phyloP scores from a whole-genome alignment of 2,113 vertebrate species.

The Epinephelus moara region DNA sequence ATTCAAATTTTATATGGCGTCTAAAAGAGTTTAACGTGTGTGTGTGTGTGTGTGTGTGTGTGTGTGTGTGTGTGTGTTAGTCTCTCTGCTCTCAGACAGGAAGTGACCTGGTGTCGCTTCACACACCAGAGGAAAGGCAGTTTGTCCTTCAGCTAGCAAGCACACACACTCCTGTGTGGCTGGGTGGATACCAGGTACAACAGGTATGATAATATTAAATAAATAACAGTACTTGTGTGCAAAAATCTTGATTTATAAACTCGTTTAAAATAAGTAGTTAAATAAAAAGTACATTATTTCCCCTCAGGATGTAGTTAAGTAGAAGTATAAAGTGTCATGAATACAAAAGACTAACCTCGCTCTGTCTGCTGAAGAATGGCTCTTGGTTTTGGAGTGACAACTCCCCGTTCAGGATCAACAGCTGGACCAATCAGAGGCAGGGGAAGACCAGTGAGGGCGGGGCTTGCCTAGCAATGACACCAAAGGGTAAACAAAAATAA shows the following conservation, averaged over 20 bases:
- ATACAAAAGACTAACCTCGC: background rate
- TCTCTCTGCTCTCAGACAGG: slow-evolving; percentile 10
- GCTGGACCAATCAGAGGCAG: background rate
- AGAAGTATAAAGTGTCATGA: too few species aligned
- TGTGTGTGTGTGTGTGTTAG: slow-evolving; percentile 33
- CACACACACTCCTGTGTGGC: slow-evolving; percentile 11
- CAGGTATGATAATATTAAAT: slow-evolving; percentile 8
- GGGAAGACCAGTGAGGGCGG: background rate
- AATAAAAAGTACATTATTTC: too few species aligned
- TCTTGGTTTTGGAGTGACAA: slow-evolving; percentile 43
- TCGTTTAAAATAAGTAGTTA: too few species aligned
- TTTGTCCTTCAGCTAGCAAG: background rate
- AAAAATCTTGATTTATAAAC: too few species aligned
- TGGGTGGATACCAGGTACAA: background rate
- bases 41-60: slow-evolving; percentile 14
- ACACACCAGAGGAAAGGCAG: slow-evolving; percentile 16
- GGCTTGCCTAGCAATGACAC: slow-evolving; percentile 15
- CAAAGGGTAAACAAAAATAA: slow-evolving; percentile 23
- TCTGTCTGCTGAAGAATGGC: background rate
- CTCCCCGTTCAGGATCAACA: background rate
- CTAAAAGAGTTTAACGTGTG: background rate
- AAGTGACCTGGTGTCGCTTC: background rate
- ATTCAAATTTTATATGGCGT: too few species aligned
- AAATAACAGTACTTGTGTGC: background rate
- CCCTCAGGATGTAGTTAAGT: too few species aligned